Percentiles rank a stretch among this genome's conserved stretches.
These are phyloP conservation scores for Nycteola revayana DNA, from an alignment of 2,888 invertebrate genomes.

Conservation along the genomic window DNA sequence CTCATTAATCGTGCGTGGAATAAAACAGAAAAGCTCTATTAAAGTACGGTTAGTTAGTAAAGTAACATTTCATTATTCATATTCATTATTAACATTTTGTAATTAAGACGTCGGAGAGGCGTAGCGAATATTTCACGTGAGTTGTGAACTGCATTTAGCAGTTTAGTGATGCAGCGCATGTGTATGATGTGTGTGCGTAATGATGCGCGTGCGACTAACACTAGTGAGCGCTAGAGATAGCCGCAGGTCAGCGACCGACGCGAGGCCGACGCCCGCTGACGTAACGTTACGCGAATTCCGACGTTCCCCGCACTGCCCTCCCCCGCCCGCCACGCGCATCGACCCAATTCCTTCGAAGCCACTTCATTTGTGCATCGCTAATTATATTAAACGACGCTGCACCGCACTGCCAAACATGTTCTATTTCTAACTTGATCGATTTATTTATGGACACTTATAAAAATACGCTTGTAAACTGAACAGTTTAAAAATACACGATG, in stretches of 20 bases:
- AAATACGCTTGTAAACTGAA: slow-evolving; percentile 12
- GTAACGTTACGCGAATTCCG: slow-evolving; percentile 80
- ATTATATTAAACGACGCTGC: slow-evolving; percentile 69
- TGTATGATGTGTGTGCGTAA: slow-evolving; percentile 43
- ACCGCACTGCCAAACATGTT: slow-evolving; percentile 61
- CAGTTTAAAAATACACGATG: slow-evolving; percentile 11
- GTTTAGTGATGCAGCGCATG: slow-evolving; percentile 28
- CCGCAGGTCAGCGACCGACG: slow-evolving; percentile 74
- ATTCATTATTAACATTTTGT: too few relatives aligned
- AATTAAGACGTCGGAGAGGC: slow-evolving; percentile 7
- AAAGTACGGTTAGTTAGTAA: too few relatives aligned
- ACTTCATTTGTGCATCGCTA: slow-evolving; percentile 77
- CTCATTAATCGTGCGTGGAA: too few relatives aligned
- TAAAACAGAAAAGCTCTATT: too few relatives aligned
- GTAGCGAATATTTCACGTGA: slow-evolving; percentile 11
- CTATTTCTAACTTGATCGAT: slow-evolving; percentile 63
- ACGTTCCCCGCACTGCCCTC: slow-evolving; percentile 45
- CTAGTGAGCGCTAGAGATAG: slow-evolving; percentile 72
- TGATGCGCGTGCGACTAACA: slow-evolving; percentile 64
- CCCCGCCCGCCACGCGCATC: slow-evolving; percentile 49
- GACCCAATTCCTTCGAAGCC: slow-evolving; percentile 79
- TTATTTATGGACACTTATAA: slow-evolving; percentile 43
- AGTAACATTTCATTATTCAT: too few relatives aligned
- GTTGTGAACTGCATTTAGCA: slow-evolving; percentile 23
- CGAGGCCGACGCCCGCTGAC: slow-evolving; percentile 79